These are phyloP conservation scores for Siniperca chuatsi DNA, from an alignment of 2,113 vertebrate species.

Conservation along the genomic window DNA sequence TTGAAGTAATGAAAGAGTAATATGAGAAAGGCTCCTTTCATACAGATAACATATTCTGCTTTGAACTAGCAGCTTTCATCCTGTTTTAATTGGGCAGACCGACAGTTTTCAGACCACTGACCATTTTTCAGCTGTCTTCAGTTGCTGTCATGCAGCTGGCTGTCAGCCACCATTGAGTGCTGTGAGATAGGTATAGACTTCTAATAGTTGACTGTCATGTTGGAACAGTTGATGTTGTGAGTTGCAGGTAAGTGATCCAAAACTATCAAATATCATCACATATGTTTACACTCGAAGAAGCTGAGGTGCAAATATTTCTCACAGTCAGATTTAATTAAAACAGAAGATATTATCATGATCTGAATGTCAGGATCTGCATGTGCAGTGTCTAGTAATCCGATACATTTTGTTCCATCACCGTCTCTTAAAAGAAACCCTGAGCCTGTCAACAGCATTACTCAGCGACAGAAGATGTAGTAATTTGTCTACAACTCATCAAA, in stretches of 20 bases:
- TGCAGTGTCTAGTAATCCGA: neutral
- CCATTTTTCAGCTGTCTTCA: neutral
- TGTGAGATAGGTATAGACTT: neutral
- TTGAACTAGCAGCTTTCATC: neutral
- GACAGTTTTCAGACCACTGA: neutral
- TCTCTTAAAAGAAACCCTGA: too few species aligned
- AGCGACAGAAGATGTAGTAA: neutral
- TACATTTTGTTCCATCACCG: neutral
- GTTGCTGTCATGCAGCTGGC: neutral
- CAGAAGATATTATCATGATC: too few species aligned
- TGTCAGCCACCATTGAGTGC: neutral
- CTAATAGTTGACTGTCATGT: neutral
- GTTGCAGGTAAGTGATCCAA: neutral
- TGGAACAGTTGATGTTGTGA: neutral
- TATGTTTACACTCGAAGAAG: neutral
- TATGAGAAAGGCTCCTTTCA: neutral
- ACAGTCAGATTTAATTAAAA: neutral
- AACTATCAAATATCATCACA: neutral
- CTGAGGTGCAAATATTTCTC: too few species aligned
- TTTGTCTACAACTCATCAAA: neutral
- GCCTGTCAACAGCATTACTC: neutral
- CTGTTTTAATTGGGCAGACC: neutral
- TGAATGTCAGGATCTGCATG: neutral
- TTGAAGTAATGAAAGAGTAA: neutral
- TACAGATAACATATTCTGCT: neutral